Evolutionary conservation across 1,140 invertebrate species (phyloP), one percentile per base, ranked within the genome.

Genomic region (Sweltsa coloradensis): DNA sequence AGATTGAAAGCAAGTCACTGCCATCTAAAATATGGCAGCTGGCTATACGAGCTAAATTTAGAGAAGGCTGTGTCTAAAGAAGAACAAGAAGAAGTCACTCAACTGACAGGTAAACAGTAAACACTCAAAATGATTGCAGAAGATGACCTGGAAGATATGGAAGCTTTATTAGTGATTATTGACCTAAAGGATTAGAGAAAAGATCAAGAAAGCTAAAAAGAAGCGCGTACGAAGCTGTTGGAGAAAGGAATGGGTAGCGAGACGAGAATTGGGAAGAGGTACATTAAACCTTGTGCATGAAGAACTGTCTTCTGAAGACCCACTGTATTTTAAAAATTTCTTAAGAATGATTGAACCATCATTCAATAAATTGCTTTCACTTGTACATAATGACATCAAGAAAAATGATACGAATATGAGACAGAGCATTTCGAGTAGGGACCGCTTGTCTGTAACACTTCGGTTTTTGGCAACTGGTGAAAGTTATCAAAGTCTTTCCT

Each of bases 181-280:
- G n/a, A n/a, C n/a, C n/a, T n/a, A n/a, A n/a, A n/a, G n/a, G n/a
- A n/a, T n/a, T n/a, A n/a, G n/a, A n/a, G n/a, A n/a, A n/a, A n/a
- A n/a, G n/a, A n/a, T n/a, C n/a, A n/a, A n/a, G n/a, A n/a, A n/a
- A n/a, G n/a, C n/a, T n/a, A n/a, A n/a, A n/a, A n/a, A n/a, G n/a
- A n/a, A n/a, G n/a, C n/a, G n/a, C n/a, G n/a, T n/a, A 11, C 36
- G 36, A 11, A 37, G 36, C 18, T 11, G 18, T 9, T 37, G 36
- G 36, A 37, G 16, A 22, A 37, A 22, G 36, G 23, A 37, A 37
- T 37, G 36, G 36, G 23, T 37, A 7, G 36, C 36, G n/a, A 37
- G 36, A 37, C 18, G 36, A 37, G 23, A n/a, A n/a, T n/a, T n/a
- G n/a, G n/a, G n/a, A n/a, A n/a, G n/a, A n/a, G n/a, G n/a, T n/a